Conservation (phyloP, 2,888 invertebrate species). For the Lumbricus terrestris region DNA sequence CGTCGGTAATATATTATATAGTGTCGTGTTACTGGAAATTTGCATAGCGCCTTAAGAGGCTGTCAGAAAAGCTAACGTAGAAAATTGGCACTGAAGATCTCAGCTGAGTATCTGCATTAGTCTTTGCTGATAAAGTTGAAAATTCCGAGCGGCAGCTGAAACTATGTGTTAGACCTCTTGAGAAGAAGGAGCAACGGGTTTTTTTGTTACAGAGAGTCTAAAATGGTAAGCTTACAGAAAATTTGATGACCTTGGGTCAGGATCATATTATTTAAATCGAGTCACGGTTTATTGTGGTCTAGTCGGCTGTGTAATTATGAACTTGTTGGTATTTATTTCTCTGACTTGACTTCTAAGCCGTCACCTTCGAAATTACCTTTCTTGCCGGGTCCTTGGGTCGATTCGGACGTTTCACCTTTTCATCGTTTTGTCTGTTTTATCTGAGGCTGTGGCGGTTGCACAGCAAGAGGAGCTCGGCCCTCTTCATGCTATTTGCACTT, state of each 20-base stretch:
- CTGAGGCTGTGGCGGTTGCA: neutral
- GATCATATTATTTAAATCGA: neutral
- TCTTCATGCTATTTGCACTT: constrained; percentile 9
- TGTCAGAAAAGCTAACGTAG: neutral
- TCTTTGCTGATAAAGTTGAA: neutral
- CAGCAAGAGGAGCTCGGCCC: neutral
- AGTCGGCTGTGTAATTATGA: neutral
- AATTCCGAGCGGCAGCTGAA: neutral
- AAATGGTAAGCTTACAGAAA: neutral
- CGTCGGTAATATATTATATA: neutral
- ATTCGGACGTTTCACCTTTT: neutral
- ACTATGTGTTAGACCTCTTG: neutral
- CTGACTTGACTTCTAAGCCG: neutral
- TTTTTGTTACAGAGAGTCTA: neutral
- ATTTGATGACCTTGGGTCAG: neutral
- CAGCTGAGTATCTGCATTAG: neutral
- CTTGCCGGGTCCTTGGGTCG: neutral
- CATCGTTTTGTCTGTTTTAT: constrained; percentile 16
- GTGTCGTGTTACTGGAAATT: neutral
- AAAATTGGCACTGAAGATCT: neutral
- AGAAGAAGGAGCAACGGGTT: neutral
- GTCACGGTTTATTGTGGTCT: neutral
- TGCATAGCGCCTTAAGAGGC: neutral
- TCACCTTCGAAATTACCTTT: neutral
- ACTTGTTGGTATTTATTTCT: neutral